Evolutionary conservation across 2,888 invertebrate species (phyloP), one percentile per base, ranked within the genome.

Genomic region (Apomyelois bistriatella): DNA sequence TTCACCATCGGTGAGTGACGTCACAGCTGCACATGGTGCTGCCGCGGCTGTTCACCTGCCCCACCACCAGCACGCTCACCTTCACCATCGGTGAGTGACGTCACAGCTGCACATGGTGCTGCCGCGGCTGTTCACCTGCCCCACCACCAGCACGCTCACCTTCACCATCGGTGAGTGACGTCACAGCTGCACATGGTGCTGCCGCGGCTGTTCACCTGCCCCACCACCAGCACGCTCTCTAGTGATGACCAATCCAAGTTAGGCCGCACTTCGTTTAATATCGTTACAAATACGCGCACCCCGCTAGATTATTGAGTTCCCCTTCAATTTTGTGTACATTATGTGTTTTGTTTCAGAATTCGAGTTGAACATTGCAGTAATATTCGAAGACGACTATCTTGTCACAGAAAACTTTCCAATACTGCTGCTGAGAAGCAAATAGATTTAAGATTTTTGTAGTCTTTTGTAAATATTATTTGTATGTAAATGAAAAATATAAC

Each of bases 361-460:
- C 88, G 98, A 98, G 87, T 91, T 98, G 5, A 98, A 98, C 81
- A 92, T 99, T 48, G 96, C 98, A 0, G 93, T 98, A 32, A 94
- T 98, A 60, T 98, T 99, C 76, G 95, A 96, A 74, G 97, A 98
- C 76, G 97, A 98, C 76, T 96, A 97, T 78, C 91, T 98, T 54
- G 96, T 98, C 36, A 97, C 97, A 1, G 98, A 99, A 90, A 98
- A 98, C 79, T 98, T 99, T 80, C 97, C 97, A 6, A 94, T 98
- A 59, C 66, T 89, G 48, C 72, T 90, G 17, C 55, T 90, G 43
- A 73, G 90, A 58, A 75, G 85, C 64, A 77, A 28, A 43, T 52
- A 36, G 22, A 48, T 32, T 32, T 30, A 30, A 16, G 32, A 32
- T 46, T 32, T 16, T 13, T 30, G 1, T 13, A 43, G 9, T 10